phyloP scores from a whole-genome alignment of 2,888 invertebrate species.

The Pachycephus smyrnensis region DNA sequence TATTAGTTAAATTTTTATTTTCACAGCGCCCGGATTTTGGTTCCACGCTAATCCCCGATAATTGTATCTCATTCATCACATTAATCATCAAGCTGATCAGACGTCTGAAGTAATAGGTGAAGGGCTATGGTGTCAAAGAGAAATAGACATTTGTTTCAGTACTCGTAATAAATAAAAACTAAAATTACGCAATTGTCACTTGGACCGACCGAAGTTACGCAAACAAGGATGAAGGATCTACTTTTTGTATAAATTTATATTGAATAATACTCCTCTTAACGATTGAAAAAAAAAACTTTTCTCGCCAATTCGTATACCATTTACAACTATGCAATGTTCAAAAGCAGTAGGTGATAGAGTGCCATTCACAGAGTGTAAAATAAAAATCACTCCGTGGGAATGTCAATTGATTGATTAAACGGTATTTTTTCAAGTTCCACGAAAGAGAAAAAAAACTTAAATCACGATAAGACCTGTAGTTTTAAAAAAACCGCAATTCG shows the following conservation, averaged over 20 bases:
- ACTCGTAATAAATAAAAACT: background rate
- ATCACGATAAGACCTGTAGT: background rate
- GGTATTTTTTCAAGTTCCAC: too few species aligned
- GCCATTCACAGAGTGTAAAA: background rate
- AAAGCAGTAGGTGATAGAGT: background rate
- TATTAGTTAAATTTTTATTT: background rate
- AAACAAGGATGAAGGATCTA: background rate
- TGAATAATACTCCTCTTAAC: background rate
- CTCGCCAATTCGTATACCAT: background rate
- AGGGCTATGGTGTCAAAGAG: slow-evolving; percentile 36
- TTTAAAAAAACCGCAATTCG: background rate
- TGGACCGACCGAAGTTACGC: background rate
- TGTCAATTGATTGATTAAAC: too few species aligned
- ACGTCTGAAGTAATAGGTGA: slow-evolving; percentile 50
- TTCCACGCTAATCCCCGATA: slow-evolving; percentile 41
- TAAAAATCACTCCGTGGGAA: background rate
- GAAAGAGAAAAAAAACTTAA: background rate
- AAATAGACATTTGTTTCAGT: background rate
- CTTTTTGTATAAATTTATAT: background rate
- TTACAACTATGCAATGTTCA: background rate
- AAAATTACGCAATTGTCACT: background rate
- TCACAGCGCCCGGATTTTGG: slow-evolving; percentile 45
- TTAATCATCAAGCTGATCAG: slow-evolving; percentile 46
- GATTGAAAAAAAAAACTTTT: background rate
- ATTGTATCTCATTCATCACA: slow-evolving; percentile 47